Evolutionary conservation across 1,140 invertebrate genomes (phyloP), one percentile per base, ranked within the genome.

Genomic region (Adoxophyes honmai): DNA sequence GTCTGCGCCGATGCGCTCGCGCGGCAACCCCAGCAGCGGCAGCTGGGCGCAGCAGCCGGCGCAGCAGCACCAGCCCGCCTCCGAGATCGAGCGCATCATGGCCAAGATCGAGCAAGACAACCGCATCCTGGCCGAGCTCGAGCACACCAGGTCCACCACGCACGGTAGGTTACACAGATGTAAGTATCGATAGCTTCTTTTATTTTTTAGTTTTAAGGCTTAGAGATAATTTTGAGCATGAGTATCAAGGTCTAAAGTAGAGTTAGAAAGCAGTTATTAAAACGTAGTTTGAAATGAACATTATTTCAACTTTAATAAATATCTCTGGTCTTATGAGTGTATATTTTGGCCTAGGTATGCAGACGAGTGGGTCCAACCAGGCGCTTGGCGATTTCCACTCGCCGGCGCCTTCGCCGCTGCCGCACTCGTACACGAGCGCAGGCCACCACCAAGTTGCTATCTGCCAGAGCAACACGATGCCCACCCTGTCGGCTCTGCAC

Each of bases 81-180:
- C 93, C 18, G 96, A 98, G 89, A 97, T 98, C 73, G 96, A 98
- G 85, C 91, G 95, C 75, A 96, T 98, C 78, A 97, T 98, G 94
- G 96, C 96, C 60, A 98, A 97, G 91, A 96, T 98, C 70, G 96
- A 98, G 86, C 96, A 97, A 88, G 93, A 93, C 88, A 93, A 93
- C 84, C 91, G 95, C 77, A 95, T 98, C 73, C 90, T 98, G 68
- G 96, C 96, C 59, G 96, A 98, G 78, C 88, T 98, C 71, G 97
- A 98, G 79, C 95, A 96, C 81, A 93, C 94, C 63, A 91, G 95
- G 75, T 89, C 88, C n/a, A 90, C 89, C 9, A 90, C 89, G 14
- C 89, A 90, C 62, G 89, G 89, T 90, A 73, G 37, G 37, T 48
- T 48, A 18, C 42, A 48, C 42, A 48, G 42, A 53, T 53, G 33